These are phyloP conservation scores for Neuroscelio doddi DNA, from an alignment of 2,888 invertebrate genomes.

Conservation along the genomic window DNA sequence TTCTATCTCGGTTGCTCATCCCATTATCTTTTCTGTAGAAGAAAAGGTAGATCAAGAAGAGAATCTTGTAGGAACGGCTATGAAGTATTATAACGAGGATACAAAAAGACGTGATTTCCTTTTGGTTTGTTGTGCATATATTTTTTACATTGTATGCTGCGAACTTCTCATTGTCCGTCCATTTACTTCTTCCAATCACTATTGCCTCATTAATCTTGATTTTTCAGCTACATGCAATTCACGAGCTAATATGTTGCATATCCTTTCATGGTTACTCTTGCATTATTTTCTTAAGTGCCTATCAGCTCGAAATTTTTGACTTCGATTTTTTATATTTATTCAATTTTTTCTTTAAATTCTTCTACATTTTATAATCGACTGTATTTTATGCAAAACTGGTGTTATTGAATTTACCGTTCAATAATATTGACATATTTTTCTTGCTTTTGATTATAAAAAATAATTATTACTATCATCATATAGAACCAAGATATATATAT, in stretches of 20 bases:
- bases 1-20: background rate
- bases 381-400: too few species aligned
- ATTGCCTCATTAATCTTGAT: conserved; percentile 8
- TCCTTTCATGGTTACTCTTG: background rate
- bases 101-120: background rate
- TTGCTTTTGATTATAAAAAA: background rate
- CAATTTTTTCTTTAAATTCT: too few species aligned
- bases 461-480: conserved; percentile 1
- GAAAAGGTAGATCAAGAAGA: background rate
- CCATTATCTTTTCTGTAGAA: conserved; percentile 7
- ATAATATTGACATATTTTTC: conserved; percentile 2
- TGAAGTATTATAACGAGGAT: conserved; percentile 3
- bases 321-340: too few species aligned
- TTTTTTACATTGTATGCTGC: conserved; percentile 1
- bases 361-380: too few species aligned
- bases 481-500: too few species aligned
- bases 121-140: background rate
- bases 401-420: conserved; percentile 2
- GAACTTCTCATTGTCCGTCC: conserved; percentile 8
- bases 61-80: conserved; percentile 4
- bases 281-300: background rate
- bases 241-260: background rate
- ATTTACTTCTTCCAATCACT: conserved; percentile 9
- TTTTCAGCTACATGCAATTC: background rate
- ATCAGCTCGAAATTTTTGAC: background rate